Percentiles rank a stretch among this genome's conserved stretches.
phyloP scores from a whole-genome alignment of 2,797 vertebrate genomes.

The Eulemur rubriventer region DNA sequence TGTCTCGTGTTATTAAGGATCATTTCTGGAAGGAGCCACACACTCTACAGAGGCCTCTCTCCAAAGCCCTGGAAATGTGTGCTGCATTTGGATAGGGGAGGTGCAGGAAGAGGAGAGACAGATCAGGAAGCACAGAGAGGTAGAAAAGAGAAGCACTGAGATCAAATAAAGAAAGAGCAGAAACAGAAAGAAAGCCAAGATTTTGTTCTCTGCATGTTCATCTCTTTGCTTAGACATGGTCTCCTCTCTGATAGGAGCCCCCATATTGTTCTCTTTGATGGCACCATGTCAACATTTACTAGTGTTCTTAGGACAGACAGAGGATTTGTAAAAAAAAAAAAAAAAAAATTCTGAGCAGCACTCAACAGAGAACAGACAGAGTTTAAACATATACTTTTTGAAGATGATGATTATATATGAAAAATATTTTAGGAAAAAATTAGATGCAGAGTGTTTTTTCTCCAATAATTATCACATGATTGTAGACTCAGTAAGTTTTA shows the following conservation, averaged over 20 bases:
- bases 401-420: not conserved
- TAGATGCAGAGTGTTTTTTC: not conserved
- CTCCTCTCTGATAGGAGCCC: not conserved
- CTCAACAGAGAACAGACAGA: not conserved
- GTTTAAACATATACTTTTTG: not conserved
- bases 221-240: not conserved
- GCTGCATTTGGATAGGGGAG: not conserved
- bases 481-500: not conserved
- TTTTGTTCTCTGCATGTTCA: not conserved
- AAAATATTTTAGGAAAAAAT: not conserved
- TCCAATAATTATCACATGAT: not conserved
- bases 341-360: not conserved
- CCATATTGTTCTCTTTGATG: rapidly evolving
- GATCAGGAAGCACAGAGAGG: not conserved
- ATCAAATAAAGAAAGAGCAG: not conserved
- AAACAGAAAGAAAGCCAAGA: not conserved
- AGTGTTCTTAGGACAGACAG: not conserved
- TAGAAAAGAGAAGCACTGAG: not conserved
- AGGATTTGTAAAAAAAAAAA: not conserved
- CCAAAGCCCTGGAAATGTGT: not conserved
- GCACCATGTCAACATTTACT: not conserved
- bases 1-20: not conserved
- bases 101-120: not conserved
- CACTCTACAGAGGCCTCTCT: no score
- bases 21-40: not conserved